phyloP scores from a whole-genome alignment of 2,113 vertebrate genomes.

The Rhagologus leucostigma region DNA sequence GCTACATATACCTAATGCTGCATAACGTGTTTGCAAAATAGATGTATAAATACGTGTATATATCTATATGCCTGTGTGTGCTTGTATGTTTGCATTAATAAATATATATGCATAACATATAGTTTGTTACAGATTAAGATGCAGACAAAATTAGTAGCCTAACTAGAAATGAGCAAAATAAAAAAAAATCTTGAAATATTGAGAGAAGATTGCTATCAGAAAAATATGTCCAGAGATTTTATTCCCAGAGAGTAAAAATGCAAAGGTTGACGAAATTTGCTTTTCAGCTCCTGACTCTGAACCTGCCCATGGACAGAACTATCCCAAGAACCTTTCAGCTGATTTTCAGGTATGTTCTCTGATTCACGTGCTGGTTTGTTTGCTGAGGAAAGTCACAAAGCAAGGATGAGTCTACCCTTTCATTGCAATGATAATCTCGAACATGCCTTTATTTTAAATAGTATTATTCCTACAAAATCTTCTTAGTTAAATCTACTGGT shows the following conservation, averaged over 20 bases:
- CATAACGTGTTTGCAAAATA: slow-evolving; percentile 42
- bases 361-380: neutral
- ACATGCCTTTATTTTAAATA: neutral
- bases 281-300: neutral
- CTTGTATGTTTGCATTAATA: neutral
- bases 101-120: neutral
- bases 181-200: neutral
- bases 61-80: neutral
- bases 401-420: neutral
- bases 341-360: neutral
- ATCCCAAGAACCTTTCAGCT: neutral
- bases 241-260: neutral
- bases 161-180: neutral
- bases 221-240: neutral
- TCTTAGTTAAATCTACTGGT: neutral
- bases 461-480: neutral
- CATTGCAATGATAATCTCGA: neutral
- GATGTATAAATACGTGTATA: neutral
- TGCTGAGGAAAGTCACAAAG: neutral
- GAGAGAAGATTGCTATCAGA: neutral
- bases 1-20: neutral
- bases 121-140: neutral
- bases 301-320: neutral
- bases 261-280: neutral
- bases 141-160: neutral